Evolutionary conservation across 1,140 invertebrate species (phyloP).

Genomic region (Hylaeus volcanicus): DNA sequence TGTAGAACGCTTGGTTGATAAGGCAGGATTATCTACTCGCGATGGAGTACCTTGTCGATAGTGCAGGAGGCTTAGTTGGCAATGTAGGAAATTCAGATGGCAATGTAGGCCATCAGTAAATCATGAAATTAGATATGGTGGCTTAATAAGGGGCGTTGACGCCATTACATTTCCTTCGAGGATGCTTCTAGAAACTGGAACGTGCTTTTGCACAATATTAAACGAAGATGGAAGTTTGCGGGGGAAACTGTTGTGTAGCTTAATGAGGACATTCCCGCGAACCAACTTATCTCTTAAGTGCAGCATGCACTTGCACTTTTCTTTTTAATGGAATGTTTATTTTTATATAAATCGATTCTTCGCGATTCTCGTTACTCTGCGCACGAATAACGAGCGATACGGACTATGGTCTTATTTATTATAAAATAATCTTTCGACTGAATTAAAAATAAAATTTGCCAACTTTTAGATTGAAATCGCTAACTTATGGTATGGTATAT

Average conservation of each 20-base stretch:
- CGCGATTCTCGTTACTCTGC: neutral
- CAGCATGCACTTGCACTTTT: neutral
- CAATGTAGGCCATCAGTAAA: no score
- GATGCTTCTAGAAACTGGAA: neutral
- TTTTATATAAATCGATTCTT: neutral
- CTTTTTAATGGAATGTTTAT: neutral
- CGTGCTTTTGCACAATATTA: neutral
- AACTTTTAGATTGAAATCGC: neutral
- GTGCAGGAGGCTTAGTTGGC: no score
- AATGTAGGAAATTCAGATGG: no score
- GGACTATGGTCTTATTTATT: neutral
- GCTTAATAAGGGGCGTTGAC: no score
- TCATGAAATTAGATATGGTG: no score
- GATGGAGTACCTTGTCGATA: no score
- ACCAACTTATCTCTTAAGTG: neutral
- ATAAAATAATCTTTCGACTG: no score
- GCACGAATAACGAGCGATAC: no score
- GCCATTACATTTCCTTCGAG: neutral
- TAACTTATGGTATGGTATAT: neutral
- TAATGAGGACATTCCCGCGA: neutral
- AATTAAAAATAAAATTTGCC: no score
- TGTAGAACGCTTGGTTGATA: no score
- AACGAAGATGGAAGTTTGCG: neutral
- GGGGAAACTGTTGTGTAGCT: neutral
- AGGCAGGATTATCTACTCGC: no score